Conservation (phyloP, 1,140 invertebrate genomes). For the Macrobrachium nipponense region DNA sequence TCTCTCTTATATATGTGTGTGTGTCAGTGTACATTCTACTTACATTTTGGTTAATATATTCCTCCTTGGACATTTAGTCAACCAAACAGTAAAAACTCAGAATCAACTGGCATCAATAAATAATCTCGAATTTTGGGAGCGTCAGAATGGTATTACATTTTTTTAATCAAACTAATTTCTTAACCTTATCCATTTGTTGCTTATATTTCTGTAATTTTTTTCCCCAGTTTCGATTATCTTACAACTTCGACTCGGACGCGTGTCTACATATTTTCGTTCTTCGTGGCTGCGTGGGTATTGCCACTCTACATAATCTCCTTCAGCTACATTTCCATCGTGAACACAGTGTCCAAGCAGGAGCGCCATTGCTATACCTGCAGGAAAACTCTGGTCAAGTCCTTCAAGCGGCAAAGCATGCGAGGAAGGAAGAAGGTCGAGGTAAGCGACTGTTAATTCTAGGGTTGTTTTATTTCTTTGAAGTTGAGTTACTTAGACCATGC, state of each 20-base stretch:
- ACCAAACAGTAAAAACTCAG: neutral
- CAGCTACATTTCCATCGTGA: constrained; percentile 66
- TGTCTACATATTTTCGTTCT: constrained; percentile 77
- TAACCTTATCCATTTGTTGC: neutral
- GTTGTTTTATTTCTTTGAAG: neutral
- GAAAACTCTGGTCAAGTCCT: constrained; percentile 32
- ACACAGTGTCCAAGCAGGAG: constrained; percentile 88
- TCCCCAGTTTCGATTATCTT: constrained; percentile 80
- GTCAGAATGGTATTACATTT: neutral
- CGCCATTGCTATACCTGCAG: constrained; percentile 24
- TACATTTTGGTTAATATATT: neutral
- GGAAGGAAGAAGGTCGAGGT: constrained; percentile 47
- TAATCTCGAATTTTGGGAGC: neutral
- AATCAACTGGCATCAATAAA: neutral
- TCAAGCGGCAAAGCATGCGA: constrained; percentile 50
- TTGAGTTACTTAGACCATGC: neutral
- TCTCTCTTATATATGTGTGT: neutral
- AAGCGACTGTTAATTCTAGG: neutral
- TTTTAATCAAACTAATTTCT: neutral
- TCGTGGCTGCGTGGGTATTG: constrained; percentile 66
- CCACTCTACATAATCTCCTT: constrained; percentile 72
- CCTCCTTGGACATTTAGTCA: neutral
- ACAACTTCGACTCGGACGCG: constrained; percentile 80
- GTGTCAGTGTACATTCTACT: neutral
- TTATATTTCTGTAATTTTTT: neutral